These are phyloP conservation scores for Macropus fuliginosus DNA, from an alignment of 2,797 vertebrate genomes.

Conservation along the genomic window DNA sequence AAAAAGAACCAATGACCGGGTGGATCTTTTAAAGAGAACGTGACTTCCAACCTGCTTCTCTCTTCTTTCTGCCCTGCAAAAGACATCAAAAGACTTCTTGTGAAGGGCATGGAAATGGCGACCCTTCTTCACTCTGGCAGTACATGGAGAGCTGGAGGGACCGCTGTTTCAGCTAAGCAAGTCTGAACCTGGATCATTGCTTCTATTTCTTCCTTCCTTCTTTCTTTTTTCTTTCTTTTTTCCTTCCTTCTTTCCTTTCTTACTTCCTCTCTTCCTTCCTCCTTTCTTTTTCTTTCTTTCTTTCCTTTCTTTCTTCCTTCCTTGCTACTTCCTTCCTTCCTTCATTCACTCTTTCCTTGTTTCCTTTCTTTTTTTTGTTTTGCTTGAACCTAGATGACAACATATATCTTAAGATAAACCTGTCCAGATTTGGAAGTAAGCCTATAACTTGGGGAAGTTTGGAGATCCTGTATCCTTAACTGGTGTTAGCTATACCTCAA, in stretches of 20 bases:
- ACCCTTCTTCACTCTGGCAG: neutral
- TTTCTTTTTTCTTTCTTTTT: neutral
- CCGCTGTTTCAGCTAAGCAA: neutral
- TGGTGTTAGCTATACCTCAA: neutral
- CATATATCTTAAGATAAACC: neutral
- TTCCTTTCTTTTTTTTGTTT: neutral
- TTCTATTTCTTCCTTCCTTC: neutral
- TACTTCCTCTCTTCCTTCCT: too few relatives aligned
- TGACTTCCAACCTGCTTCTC: neutral
- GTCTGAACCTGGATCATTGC: neutral
- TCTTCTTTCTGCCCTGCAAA: neutral
- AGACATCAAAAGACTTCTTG: neutral
- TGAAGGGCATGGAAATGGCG: neutral
- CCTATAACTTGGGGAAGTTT: neutral
- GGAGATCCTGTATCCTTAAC: neutral
- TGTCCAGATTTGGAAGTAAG: neutral
- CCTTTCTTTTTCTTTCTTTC: too few relatives aligned
- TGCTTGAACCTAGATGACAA: neutral
- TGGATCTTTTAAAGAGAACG: neutral
- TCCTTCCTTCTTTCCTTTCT: neutral
- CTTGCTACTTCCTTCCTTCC: too few relatives aligned
- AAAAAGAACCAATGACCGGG: neutral
- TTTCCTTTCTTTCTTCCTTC: too few relatives aligned
- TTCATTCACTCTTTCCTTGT: neutral
- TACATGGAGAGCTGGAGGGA: neutral